These are phyloP conservation scores for Drosophila oshimai DNA, from an alignment of 1,140 invertebrate genomes.

Conservation along the genomic window DNA sequence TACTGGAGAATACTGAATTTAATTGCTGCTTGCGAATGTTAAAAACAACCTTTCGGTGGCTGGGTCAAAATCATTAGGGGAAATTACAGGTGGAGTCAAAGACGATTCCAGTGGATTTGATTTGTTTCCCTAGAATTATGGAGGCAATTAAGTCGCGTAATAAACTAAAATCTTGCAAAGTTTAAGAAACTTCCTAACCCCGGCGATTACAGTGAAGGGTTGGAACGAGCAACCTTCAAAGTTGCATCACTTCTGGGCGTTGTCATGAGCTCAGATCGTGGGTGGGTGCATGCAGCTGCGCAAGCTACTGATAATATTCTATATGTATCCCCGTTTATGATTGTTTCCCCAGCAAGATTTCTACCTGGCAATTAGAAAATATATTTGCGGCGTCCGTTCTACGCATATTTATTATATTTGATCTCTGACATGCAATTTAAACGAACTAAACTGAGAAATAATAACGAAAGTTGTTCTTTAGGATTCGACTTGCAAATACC, in stretches of 20 bases:
- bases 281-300: slow-evolving; percentile 28
- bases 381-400: slow-evolving; percentile 25
- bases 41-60: slow-evolving; percentile 9
- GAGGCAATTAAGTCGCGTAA: slow-evolving; percentile 1
- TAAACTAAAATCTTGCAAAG: slow-evolving; percentile 29
- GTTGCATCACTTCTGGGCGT: slow-evolving; percentile 32
- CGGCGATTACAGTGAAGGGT: not conserved
- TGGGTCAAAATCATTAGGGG: slow-evolving; percentile 26
- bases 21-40: slow-evolving; percentile 13
- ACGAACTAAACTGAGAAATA: slow-evolving; percentile 18
- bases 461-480: not conserved
- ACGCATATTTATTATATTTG: slow-evolving; percentile 63
- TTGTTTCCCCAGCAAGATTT: not conserved
- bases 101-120: not conserved
- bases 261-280: slow-evolving; percentile 23
- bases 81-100: slow-evolving; percentile 20
- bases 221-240: not conserved
- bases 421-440: slow-evolving; percentile 63
- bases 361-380: slow-evolving; percentile 29
- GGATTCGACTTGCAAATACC: not conserved
- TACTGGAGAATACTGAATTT: not conserved
- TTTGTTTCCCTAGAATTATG: slow-evolving; percentile 3
- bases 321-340: not conserved
- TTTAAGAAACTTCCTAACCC: slow-evolving; percentile 5
- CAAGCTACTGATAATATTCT: slow-evolving; percentile 19